Evolutionary conservation across 2,888 invertebrate genomes (phyloP), one percentile per base, ranked within the genome.

Genomic region (Mechanitis mazaeus): DNA sequence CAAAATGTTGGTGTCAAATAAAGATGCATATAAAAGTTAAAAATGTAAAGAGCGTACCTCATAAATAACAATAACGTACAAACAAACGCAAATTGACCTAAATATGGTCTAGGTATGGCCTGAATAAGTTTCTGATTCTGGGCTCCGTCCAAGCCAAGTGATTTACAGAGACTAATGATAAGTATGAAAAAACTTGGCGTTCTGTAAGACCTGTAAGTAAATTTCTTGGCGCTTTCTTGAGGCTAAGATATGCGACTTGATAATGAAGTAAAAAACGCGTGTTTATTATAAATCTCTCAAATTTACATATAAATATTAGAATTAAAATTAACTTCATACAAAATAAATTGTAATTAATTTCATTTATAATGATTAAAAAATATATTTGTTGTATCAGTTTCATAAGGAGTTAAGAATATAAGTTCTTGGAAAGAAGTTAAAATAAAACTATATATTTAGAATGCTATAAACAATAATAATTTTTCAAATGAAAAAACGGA

Each of bases 41-140:
- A 53, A 63, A 55, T 60, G 63, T 59, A 65, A 58, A 64, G 64
- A 61, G 64, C 69, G 64, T 62, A 57, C 55, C 59, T 31, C 72
- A 75, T 76, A 75, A 78, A 74, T 72, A 71, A 76, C 68, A 72
- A 70, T 70, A 68, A 75, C 68, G 67, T 65, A 60, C 54, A 66
- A 74, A 72, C 69, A 72, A 76, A 66, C 61, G 71, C 54, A 74
- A 75, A 77, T 76, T 81, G 78, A 79, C 79, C 79, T 74, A 79
- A 81, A 84, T 83, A 80, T 77, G 68, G 72, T 75, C 42, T 70
- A 78, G 75, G 74, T 76, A 76, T 72, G 64, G 71, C 75, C 75
- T 72, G 75, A 42, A 42, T 75, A 75, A 75, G 74, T 72, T 75
- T 73, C 72, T 68, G 67, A 74, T 79, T 75, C 80, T 84, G 83